A percentile compares a stretch with the other conserved stretches of the same genome.
These are phyloP conservation scores for Rhinolophus sinicus DNA, from an alignment of 2,113 vertebrate species.

Conservation along the genomic window DNA sequence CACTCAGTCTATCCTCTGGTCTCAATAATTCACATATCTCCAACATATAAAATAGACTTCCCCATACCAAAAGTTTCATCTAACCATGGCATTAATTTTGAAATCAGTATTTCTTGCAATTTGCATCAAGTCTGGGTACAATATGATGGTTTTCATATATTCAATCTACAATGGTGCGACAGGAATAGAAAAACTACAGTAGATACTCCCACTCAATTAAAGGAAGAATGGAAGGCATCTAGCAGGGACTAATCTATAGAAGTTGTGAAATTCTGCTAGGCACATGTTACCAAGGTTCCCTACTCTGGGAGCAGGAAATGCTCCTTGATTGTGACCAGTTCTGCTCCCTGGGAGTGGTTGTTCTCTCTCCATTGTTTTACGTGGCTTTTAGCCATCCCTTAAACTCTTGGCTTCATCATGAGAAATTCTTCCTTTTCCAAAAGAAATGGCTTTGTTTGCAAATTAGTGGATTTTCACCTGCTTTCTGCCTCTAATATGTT, in stretches of 20 bases:
- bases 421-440: neutral
- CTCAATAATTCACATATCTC: neutral
- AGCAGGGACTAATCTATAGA: neutral
- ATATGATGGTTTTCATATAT: neutral
- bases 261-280: neutral
- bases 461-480: neutral
- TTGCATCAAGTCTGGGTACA: neutral
- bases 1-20: neutral
- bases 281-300: neutral
- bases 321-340: neutral
- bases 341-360: neutral
- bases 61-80: neutral
- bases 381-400: neutral
- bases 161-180: neutral
- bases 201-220: neutral
- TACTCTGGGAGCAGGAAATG: neutral
- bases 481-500: neutral
- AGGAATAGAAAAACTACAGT: neutral
- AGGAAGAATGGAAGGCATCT: neutral
- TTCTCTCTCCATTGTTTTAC: neutral
- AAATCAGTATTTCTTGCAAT: neutral
- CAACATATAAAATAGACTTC: neutral
- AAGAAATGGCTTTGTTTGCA: neutral
- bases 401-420: neutral
- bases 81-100: neutral